Base-by-base conservation (phyloP, 2,888 invertebrate genomes). In the Lasioglossum lativentre region DNA sequence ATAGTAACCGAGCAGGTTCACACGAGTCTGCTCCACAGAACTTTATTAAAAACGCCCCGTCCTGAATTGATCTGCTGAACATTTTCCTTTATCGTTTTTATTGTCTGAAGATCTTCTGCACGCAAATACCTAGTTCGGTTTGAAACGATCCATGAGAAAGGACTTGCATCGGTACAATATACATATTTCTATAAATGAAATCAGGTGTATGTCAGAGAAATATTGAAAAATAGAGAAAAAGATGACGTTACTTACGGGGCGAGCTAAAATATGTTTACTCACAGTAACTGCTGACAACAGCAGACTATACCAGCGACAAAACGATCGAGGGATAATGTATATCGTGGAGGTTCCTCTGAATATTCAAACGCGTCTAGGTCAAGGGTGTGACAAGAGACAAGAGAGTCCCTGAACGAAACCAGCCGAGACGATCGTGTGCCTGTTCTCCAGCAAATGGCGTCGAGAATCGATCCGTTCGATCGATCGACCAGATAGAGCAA, bases 291-390 rank as follows among this genome's bases (percentile, higher is more conserved):
- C 27, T 14, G 27, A 59, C 27, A 27, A 12, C 4, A 14, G 59
- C 27, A 27, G 56, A 27, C n/a, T 12, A 23, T 56, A 27, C 12
- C 4, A 27, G 27, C 16, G 14, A 89, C 85, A 83, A 82, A 80
- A 86, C 86, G 10, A 80, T 70, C 82, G 45, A 80, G 84, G 74
- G 77, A 63, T 38, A 38, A 12, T 4, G 16, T 45, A 38, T 23
- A 74, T 76, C 80, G 68, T 14, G 56, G 27, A 16, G 47, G 45
- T 5, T 5, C 74, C 71, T 47, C 56, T 90, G 89, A 89, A 89
- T 90, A 90, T 90, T 89, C 89, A 89, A 82, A 68, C 16, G 56
- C 52, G 77, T 86, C 84, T 78, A 86, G 90, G 85, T 90, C 90
- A 86, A 82, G 82, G 89, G 90, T 89, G 80, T 78, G 84, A 76